phyloP scores from a whole-genome alignment of 2,888 invertebrate species.

The Agrotis clavis region DNA sequence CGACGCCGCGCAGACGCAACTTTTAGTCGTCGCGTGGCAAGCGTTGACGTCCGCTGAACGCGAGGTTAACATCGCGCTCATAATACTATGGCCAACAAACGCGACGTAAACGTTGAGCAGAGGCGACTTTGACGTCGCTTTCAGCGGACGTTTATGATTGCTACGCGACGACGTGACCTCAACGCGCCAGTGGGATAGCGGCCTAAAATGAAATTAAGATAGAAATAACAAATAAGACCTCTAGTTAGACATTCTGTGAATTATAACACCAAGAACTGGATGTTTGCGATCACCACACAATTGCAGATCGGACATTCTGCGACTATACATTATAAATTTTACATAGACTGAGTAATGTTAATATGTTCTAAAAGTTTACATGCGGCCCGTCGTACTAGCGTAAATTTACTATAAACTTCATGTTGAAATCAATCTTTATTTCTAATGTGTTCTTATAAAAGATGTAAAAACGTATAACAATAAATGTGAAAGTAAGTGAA shows the following conservation, averaged over 20 bases:
- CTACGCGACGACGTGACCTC: too few species aligned
- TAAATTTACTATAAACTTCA: constrained; percentile 61
- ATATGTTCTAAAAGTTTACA: constrained; percentile 78
- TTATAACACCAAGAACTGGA: neutral
- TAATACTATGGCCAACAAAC: too few species aligned
- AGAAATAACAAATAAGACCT: neutral
- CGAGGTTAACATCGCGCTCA: too few species aligned
- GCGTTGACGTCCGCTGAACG: too few species aligned
- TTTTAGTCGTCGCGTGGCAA: too few species aligned
- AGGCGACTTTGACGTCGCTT: too few species aligned
- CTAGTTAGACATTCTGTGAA: neutral
- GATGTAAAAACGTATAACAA: constrained; percentile 51
- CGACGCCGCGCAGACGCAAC: too few species aligned
- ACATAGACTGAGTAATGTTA: constrained; percentile 88
- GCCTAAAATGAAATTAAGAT: constrained; percentile 3
- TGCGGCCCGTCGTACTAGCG: constrained; percentile 66
- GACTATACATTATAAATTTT: constrained; percentile 64
- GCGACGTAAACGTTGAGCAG: too few species aligned
- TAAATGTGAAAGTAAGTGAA: constrained; percentile 51
- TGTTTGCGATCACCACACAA: constrained; percentile 33
- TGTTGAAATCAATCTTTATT: constrained; percentile 54
- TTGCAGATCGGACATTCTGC: constrained; percentile 49
- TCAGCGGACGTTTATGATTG: too few species aligned
- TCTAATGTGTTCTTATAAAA: constrained; percentile 56
- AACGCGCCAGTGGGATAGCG: too few species aligned